phyloP scores from a whole-genome alignment of 2,888 invertebrate species.

The Ophion ellenae region DNA sequence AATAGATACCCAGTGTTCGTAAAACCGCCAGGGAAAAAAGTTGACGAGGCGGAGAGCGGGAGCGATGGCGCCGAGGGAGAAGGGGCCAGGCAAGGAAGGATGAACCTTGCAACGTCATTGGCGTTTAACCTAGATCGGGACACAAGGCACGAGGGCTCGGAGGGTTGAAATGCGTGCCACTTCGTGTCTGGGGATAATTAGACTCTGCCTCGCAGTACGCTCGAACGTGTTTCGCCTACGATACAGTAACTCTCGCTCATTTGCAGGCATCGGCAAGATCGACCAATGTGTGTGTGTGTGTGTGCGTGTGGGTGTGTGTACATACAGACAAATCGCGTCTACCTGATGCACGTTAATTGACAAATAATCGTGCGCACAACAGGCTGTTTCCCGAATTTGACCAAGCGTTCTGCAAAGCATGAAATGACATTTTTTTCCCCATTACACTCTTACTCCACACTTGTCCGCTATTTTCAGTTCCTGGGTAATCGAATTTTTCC shows the following conservation, averaged over 20 bases:
- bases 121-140: slow-evolving; percentile 71
- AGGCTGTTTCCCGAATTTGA: neutral
- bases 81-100: neutral
- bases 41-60: neutral
- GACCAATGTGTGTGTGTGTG: neutral
- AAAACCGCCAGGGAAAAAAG: neutral
- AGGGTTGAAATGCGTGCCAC: slow-evolving; percentile 63
- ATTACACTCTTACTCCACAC: no score
- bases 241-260: slow-evolving; percentile 50
- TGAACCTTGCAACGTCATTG: slow-evolving; percentile 59
- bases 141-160: slow-evolving; percentile 22
- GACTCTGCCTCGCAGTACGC: slow-evolving; percentile 44
- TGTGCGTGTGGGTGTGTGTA: neutral
- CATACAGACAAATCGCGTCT: neutral
- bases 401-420: neutral
- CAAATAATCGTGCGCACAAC: neutral
- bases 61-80: neutral
- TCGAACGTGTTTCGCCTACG: slow-evolving; percentile 31
- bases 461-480: no score
- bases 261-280: slow-evolving; percentile 50
- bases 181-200: slow-evolving; percentile 72
- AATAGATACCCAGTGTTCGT: slow-evolving; percentile 29
- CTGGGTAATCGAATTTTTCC: no score
- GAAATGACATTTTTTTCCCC: neutral
- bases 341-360: slow-evolving; percentile 8